These are phyloP conservation scores for Chrysomallon squamiferum DNA, from an alignment of 1,140 invertebrate species.

Conservation along the genomic window DNA sequence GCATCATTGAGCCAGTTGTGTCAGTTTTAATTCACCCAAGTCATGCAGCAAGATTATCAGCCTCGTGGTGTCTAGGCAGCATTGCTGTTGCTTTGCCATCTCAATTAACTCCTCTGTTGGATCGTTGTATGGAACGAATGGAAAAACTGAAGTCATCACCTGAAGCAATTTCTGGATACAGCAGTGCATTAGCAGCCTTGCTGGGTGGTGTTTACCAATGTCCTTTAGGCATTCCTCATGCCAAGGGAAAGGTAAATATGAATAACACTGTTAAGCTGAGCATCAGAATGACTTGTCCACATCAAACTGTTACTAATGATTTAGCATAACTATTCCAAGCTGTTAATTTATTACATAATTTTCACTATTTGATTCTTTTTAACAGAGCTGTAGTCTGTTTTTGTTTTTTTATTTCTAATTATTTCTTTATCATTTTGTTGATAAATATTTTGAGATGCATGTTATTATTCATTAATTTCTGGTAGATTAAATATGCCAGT, in stretches of 20 bases:
- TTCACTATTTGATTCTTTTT: too few species aligned
- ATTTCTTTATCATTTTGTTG: too few species aligned
- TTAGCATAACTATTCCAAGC: too few species aligned
- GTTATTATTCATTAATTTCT: too few species aligned
- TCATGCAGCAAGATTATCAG: constrained; percentile 86
- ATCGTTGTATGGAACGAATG: constrained; percentile 68
- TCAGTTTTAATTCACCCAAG: constrained; percentile 91
- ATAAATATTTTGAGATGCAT: too few species aligned
- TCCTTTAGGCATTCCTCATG: constrained; percentile 92
- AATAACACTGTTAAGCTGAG: too few species aligned
- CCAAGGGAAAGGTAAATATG: constrained; percentile 83
- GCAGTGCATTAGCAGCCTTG: constrained; percentile 89
- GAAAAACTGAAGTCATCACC: constrained; percentile 81
- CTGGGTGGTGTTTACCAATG: constrained; percentile 89
- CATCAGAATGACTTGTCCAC: too few species aligned
- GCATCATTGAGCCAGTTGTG: constrained; percentile 72
- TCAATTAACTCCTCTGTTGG: constrained; percentile 90
- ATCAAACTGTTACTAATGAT: too few species aligned
- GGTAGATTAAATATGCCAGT: too few species aligned
- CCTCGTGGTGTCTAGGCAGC: constrained; percentile 92
- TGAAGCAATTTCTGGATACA: constrained; percentile 94
- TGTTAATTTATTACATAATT: too few species aligned
- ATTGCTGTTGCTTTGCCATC: constrained; percentile 92
- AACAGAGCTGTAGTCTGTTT: too few species aligned
- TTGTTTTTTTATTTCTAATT: too few species aligned